These are phyloP conservation scores for Sipha maydis DNA, from an alignment of 2,888 invertebrate genomes.

Conservation along the genomic window DNA sequence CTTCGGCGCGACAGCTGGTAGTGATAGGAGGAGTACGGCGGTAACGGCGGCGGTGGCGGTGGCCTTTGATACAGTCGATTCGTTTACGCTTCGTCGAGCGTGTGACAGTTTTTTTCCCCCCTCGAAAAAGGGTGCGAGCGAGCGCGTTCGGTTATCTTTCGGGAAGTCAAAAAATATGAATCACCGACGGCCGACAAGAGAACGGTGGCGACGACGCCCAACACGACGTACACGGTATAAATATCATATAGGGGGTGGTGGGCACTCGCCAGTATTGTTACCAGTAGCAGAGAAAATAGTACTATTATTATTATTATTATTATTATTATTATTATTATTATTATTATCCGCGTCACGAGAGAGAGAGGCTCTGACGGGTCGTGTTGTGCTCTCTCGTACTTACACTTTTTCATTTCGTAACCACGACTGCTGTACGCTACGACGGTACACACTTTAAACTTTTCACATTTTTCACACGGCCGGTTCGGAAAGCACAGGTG, in stretches of 20 bases:
- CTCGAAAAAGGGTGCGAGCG: slow-evolving; percentile 39
- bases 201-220: not conserved
- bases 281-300: not conserved
- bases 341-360: too few species aligned
- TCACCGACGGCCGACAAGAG: slow-evolving; percentile 32
- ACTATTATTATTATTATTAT: not conserved
- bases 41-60: not conserved
- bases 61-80: slow-evolving; percentile 61
- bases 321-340: not conserved
- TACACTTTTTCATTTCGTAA: too few species aligned
- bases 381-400: too few species aligned
- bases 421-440: too few species aligned
- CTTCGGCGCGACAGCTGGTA: slow-evolving; percentile 32
- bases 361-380: not conserved
- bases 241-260: not conserved
- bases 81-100: slow-evolving; percentile 54
- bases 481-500: too few species aligned
- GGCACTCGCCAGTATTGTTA: not conserved
- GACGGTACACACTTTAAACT: too few species aligned
- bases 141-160: slow-evolving; percentile 53
- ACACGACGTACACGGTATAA: not conserved
- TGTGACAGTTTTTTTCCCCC: slow-evolving; percentile 56
- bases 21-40: not conserved
- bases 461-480: too few species aligned
- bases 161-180: slow-evolving; percentile 59